Evolutionary conservation across 2,888 invertebrate species (phyloP), one percentile per base, ranked within the genome.

Genomic region (Aporophyla nigra): DNA sequence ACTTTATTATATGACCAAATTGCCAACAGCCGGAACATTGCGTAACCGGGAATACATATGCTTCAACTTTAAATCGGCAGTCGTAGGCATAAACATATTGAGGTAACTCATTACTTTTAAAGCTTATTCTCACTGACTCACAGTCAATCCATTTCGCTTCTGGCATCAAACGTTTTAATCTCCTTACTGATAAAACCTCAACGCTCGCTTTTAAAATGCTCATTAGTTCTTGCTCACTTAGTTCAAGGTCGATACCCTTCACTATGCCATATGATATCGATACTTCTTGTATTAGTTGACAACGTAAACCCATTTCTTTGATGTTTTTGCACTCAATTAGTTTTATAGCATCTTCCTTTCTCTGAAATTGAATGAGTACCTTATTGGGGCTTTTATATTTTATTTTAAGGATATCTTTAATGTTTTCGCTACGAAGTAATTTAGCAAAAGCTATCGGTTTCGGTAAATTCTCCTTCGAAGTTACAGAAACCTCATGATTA

Each of bases 311-410:
- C 43, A 58, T 56, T 5, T 56, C 43, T 5, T 56, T 19, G 10
- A 46, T 6, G 6, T 19, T 69, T 21, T 27, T 19, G 14, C 46
- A 58, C 33, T 33, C 33, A 33, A 33, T 33, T 33, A 33, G 33
- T 33, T 33, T 33, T 12, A 68, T n/a, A 16, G 56, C 68, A 27
- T 69, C 56, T 12, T 69, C 43, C 2, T 43, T 69, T 46, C 19
- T 43, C 19, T 46, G 56, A 7, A 58, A 58, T 21, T 58, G 46
- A 46, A 69, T 46, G 12, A 69, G 24, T 7, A 56, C 56, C 7
- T 68, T 68, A 5, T 68, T 5, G 1, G 24, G 40, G 16, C 59
- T 68, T 68, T 68, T 56, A 19, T 43, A 68, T 68, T 68, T 56
- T 10, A 68, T 68, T 56, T 16, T 43, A n/a, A 56, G 46, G 6